These are phyloP conservation scores for Nothocercus nigrocapillus DNA, from an alignment of 2,113 vertebrate species.

Conservation along the genomic window DNA sequence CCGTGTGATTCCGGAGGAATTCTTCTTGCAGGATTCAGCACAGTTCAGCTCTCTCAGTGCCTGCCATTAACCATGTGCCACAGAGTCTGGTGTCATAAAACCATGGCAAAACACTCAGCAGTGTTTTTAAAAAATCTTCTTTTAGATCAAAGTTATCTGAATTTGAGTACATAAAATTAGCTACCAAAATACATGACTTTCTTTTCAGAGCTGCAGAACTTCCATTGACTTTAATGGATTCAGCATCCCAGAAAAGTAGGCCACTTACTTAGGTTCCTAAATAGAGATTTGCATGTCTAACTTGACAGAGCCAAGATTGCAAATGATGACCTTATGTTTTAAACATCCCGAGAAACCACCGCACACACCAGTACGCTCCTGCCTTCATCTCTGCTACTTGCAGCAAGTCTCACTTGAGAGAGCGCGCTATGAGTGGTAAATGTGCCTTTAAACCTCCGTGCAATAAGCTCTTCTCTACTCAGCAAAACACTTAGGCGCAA, in stretches of 20 bases:
- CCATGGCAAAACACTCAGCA: background rate
- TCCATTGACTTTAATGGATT: conserved; percentile 68
- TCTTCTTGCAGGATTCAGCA: background rate
- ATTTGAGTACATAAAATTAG: conserved; percentile 55
- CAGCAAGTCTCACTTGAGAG: conserved; percentile 18
- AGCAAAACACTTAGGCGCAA: conserved; percentile 20
- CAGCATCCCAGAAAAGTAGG: conserved; percentile 62
- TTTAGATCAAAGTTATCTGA: conserved; percentile 59
- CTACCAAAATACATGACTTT: conserved; percentile 37
- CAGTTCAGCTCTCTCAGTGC: background rate
- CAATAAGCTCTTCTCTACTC: conserved; percentile 13
- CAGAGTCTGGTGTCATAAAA: background rate
- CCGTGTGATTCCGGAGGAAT: background rate
- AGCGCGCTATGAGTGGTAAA: conserved; percentile 8
- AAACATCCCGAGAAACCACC: conserved; percentile 40
- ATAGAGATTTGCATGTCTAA: conserved; percentile 10
- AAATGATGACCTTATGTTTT: conserved; percentile 58
- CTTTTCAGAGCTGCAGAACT: conserved; percentile 49
- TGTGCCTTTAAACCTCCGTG: conserved; percentile 20
- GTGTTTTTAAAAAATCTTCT: background rate
- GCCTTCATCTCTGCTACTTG: background rate
- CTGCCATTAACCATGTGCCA: background rate
- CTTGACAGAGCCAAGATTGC: conserved; percentile 44
- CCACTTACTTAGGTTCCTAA: conserved; percentile 59
- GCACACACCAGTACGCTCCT: background rate